Evolutionary conservation across 2,888 invertebrate genomes (phyloP).

Genomic region (Halocaridina rubra): DNA sequence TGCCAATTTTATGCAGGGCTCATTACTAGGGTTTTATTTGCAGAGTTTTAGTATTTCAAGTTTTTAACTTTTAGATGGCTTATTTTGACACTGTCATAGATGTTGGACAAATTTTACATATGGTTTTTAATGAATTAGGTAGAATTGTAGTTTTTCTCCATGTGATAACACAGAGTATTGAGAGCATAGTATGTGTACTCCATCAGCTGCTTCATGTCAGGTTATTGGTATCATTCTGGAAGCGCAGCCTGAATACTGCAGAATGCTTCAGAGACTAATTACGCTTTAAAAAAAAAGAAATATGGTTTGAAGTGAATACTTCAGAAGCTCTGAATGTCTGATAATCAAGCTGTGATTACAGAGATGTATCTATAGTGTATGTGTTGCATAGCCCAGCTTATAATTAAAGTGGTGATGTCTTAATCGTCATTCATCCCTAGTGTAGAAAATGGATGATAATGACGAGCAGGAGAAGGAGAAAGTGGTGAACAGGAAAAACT

Average conservation of each 20-base stretch:
- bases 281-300: background rate
- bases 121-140: conserved; percentile 53
- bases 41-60: conserved; percentile 35
- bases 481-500: conserved; percentile 10
- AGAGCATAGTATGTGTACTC: conserved; percentile 46
- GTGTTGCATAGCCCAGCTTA: conserved; percentile 46
- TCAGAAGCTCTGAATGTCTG: too few species aligned
- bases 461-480: conserved; percentile 17
- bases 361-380: conserved; percentile 44
- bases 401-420: conserved; percentile 22
- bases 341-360: conserved; percentile 30
- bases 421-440: conserved; percentile 16
- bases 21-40: conserved; percentile 45
- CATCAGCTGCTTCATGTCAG: conserved; percentile 50
- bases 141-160: conserved; percentile 44
- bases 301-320: too few species aligned
- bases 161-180: conserved; percentile 48
- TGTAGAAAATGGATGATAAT: background rate
- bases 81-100: conserved; percentile 56
- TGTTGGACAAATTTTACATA: conserved; percentile 46
- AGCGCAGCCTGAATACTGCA: conserved; percentile 23
- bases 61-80: conserved; percentile 46
- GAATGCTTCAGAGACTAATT: background rate
- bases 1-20: conserved; percentile 46
- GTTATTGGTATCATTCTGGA: conserved; percentile 23